A percentile compares a stretch with the other conserved stretches of the same genome.
Evolutionary conservation across 2,797 vertebrate genomes (phyloP).

Genomic region (Enteromius fasciolatus): DNA sequence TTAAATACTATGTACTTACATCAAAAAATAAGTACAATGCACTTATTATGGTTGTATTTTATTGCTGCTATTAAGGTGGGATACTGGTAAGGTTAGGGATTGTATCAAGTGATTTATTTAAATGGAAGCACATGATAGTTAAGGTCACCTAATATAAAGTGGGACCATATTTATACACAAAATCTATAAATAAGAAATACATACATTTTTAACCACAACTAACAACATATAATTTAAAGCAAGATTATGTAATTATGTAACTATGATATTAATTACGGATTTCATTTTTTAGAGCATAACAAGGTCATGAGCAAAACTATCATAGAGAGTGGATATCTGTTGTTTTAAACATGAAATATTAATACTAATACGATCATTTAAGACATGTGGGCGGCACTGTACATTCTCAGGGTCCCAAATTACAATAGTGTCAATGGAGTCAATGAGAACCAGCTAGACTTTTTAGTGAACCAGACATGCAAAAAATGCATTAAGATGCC

Average conservation of each 20-base stretch:
- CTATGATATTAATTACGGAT: background rate
- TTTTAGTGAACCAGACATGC: constrained; percentile 75
- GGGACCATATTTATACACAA: background rate
- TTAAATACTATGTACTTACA: too few species aligned
- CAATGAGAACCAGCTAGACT: constrained; percentile 72
- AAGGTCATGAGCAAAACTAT: constrained; percentile 60
- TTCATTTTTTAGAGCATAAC: constrained; percentile 35
- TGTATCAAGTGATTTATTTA: too few species aligned
- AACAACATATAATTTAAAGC: background rate
- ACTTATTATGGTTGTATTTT: too few species aligned
- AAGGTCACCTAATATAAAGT: too few species aligned
- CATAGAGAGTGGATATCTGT: constrained; percentile 38
- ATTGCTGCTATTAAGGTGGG: too few species aligned
- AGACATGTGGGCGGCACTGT: constrained; percentile 33
- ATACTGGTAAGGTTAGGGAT: too few species aligned
- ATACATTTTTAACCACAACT: background rate
- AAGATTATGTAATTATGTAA: background rate
- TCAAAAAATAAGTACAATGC: too few species aligned
- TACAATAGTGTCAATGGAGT: constrained; percentile 55
- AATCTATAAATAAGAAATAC: background rate
- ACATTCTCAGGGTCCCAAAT: constrained; percentile 42
- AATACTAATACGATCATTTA: constrained; percentile 45
- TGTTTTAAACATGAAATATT: constrained; percentile 42
- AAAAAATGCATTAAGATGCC: constrained; percentile 72
- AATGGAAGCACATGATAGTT: too few species aligned